Evolutionary conservation across 1,140 invertebrate genomes (phyloP).

Genomic region (Stenopsyche tienmushanensis): DNA sequence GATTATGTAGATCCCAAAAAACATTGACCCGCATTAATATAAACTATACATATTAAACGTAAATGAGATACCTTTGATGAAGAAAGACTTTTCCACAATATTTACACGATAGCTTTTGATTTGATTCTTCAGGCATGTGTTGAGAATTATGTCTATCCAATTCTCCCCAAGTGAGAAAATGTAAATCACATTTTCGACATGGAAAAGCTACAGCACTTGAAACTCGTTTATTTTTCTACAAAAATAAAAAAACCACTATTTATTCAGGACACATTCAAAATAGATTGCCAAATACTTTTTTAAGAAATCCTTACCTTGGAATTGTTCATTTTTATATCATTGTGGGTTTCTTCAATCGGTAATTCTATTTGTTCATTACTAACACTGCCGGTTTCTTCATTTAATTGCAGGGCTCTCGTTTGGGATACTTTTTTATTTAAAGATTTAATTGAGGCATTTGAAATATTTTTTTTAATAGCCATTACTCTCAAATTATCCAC

Average conservation of each 20-base stretch:
- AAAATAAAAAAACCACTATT: neutral
- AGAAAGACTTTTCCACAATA: slow-evolving; percentile 18
- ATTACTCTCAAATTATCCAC: too few relatives aligned
- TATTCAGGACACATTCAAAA: neutral
- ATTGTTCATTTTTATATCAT: neutral
- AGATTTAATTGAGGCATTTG: too few relatives aligned
- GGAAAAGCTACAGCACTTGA: slow-evolving; percentile 10
- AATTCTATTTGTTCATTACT: too few relatives aligned
- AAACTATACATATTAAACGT: neutral
- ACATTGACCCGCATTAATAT: neutral
- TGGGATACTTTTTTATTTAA: too few relatives aligned
- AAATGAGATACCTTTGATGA: slow-evolving; percentile 16
- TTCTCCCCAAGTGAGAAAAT: slow-evolving; percentile 22
- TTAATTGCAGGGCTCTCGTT: too few relatives aligned
- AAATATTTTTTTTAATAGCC: too few relatives aligned
- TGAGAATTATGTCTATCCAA: slow-evolving; percentile 8
- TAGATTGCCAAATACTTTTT: neutral
- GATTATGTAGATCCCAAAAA: neutral
- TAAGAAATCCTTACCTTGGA: neutral
- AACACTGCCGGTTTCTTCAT: neutral
- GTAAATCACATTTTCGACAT: slow-evolving; percentile 28
- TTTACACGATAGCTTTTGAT: slow-evolving; percentile 3
- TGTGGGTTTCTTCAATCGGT: neutral
- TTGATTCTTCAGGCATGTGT: neutral
- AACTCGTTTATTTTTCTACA: slow-evolving; percentile 4